A percentile compares a stretch with the other conserved stretches of the same genome.
These are phyloP conservation scores for Poecile atricapillus DNA, from an alignment of 2,113 vertebrate species.

Conservation along the genomic window DNA sequence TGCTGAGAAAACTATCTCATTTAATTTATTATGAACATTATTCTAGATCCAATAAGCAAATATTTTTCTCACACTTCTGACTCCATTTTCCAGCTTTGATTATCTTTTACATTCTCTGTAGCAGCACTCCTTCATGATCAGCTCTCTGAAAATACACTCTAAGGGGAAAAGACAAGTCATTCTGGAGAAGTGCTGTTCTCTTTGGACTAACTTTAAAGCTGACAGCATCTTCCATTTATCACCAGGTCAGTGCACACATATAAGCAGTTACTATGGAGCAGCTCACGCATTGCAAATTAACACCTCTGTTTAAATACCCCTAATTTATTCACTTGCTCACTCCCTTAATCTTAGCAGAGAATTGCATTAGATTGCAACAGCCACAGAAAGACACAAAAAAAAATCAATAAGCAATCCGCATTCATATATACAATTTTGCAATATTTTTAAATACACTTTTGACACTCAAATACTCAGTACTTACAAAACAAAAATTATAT, in stretches of 20 bases:
- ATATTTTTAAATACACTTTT: not conserved
- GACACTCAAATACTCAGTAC: not conserved
- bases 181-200: not conserved
- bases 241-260: constrained; percentile 20
- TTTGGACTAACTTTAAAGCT: constrained; percentile 7
- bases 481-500: not conserved
- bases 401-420: not conserved
- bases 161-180: not conserved
- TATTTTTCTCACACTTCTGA: not conserved
- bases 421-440: not conserved
- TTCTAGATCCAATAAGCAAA: not conserved
- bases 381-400: not conserved
- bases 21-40: not conserved
- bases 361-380: not conserved
- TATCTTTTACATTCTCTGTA: not conserved
- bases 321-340: constrained; percentile 54
- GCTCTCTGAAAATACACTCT: not conserved
- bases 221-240: not conserved
- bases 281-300: constrained; percentile 46
- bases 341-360: constrained; percentile 35
- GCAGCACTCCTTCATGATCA: not conserved
- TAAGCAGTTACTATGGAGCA: constrained; percentile 12
- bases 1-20: not conserved
- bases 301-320: constrained; percentile 50
- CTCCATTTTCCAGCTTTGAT: not conserved